Evolutionary conservation across 2,888 invertebrate genomes (phyloP).

Genomic region (Pachydiplax longipennis): DNA sequence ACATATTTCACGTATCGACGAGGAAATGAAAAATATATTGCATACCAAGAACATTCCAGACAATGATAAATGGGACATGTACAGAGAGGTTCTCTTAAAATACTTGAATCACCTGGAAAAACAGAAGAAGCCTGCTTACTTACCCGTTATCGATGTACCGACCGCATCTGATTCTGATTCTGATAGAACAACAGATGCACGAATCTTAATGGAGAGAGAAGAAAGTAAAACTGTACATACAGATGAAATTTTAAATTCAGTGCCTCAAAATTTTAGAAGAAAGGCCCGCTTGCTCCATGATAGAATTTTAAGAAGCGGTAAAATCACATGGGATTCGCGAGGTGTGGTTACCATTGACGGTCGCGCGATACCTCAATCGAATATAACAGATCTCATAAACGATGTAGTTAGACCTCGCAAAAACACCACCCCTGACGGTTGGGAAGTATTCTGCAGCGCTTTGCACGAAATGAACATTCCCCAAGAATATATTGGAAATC

Average conservation of each 20-base stretch:
- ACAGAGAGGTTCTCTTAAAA: not conserved
- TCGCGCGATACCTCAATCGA: not conserved
- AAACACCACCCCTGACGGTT: not conserved
- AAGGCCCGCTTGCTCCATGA: not conserved
- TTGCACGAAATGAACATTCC: not conserved
- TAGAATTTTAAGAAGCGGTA: not conserved
- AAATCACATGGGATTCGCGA: not conserved
- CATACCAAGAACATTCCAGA: too few species aligned
- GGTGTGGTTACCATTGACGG: not conserved
- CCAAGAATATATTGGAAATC: slow-evolving; percentile 17
- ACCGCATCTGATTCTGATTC: not conserved
- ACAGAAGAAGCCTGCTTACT: not conserved
- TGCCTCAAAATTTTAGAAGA: not conserved
- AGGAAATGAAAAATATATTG: too few species aligned
- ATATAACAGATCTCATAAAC: not conserved
- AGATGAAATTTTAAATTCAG: not conserved
- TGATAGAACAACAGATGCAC: too few species aligned
- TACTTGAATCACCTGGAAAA: not conserved
- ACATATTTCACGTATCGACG: too few species aligned
- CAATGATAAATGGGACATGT: too few species aligned
- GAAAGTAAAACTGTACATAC: too few species aligned
- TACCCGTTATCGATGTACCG: not conserved
- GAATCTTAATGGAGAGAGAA: too few species aligned
- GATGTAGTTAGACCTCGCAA: not conserved
- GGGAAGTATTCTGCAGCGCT: not conserved